Evolutionary conservation across 30 jellyfish, hydroid and myxozoan species (phyloP).

Genomic region (Nemopilema nomurai): DNA sequence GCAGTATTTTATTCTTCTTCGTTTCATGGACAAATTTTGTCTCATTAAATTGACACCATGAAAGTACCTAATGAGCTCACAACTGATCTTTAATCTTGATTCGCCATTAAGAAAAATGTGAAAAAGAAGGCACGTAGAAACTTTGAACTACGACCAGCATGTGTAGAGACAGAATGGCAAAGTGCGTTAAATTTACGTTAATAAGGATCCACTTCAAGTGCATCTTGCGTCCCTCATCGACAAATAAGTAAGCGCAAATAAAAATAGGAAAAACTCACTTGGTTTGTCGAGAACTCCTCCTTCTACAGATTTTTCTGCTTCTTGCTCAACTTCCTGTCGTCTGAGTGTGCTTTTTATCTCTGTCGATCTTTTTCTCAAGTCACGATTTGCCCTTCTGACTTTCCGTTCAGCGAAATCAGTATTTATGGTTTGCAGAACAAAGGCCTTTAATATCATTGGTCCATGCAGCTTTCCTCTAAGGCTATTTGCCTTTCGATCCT

Average conservation of each 20-base stretch:
- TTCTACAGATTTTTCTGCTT: neutral
- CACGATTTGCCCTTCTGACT: neutral
- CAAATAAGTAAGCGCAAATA: neutral
- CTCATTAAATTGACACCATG: too few relatives aligned
- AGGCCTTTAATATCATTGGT: neutral
- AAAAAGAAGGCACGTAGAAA: too few relatives aligned
- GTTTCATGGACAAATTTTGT: too few relatives aligned
- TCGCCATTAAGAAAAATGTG: too few relatives aligned
- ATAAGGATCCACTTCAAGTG: neutral
- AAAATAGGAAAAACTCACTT: neutral
- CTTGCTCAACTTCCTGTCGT: too few relatives aligned
- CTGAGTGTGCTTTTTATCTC: too few relatives aligned
- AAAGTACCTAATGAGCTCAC: too few relatives aligned
- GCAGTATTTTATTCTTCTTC: too few relatives aligned
- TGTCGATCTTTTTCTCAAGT: neutral
- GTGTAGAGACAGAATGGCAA: too few relatives aligned
- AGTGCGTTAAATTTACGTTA: too few relatives aligned
- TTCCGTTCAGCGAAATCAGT: neutral
- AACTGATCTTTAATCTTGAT: too few relatives aligned
- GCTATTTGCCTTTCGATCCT: neutral
- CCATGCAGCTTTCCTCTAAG: neutral
- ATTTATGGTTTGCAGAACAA: neutral
- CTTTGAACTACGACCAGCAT: too few relatives aligned
- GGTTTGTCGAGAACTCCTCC: neutral
- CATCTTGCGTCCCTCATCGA: neutral